These are phyloP conservation scores for Dipodomys merriami DNA, from an alignment of 2,113 vertebrate genomes.

Conservation along the genomic window DNA sequence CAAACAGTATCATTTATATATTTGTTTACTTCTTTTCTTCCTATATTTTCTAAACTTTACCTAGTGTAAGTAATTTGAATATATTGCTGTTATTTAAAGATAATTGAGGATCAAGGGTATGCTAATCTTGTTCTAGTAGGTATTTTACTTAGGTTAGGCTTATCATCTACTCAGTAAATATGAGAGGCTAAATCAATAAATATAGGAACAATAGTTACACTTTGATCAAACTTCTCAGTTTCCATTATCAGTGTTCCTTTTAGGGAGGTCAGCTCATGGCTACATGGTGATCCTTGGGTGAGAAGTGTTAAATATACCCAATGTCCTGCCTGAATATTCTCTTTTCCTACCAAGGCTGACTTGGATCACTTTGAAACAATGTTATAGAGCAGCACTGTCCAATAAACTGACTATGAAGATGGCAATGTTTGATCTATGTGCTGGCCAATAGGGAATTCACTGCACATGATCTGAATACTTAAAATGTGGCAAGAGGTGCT, in stretches of 20 bases:
- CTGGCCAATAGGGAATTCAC: background rate
- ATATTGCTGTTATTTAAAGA: slow-evolving; percentile 39
- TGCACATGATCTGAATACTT: background rate
- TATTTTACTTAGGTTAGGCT: slow-evolving; percentile 43
- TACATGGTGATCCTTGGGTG: background rate
- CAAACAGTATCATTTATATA: background rate
- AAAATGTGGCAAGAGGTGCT: background rate
- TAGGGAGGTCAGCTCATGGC: slow-evolving; percentile 12
- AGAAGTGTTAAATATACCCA: background rate
- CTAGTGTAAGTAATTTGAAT: background rate
- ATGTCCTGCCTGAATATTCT: background rate
- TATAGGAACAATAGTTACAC: background rate
- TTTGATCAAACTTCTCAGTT: background rate
- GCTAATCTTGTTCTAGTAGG: slow-evolving; percentile 22
- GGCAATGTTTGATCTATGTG: too few relatives aligned
- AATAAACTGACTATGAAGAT: background rate
- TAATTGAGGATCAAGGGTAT: background rate
- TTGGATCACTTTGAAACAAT: background rate
- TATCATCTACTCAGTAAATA: slow-evolving; percentile 22
- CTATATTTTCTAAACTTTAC: slow-evolving; percentile 32
- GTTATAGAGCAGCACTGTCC: background rate
- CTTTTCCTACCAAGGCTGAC: background rate
- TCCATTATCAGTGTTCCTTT: background rate
- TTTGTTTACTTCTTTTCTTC: background rate
- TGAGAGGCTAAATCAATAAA: background rate